Percentiles rank a stretch among this genome's conserved stretches.
Evolutionary conservation across 2,888 invertebrate genomes (phyloP).

Genomic region (Sinodicranocentrus sp.): DNA sequence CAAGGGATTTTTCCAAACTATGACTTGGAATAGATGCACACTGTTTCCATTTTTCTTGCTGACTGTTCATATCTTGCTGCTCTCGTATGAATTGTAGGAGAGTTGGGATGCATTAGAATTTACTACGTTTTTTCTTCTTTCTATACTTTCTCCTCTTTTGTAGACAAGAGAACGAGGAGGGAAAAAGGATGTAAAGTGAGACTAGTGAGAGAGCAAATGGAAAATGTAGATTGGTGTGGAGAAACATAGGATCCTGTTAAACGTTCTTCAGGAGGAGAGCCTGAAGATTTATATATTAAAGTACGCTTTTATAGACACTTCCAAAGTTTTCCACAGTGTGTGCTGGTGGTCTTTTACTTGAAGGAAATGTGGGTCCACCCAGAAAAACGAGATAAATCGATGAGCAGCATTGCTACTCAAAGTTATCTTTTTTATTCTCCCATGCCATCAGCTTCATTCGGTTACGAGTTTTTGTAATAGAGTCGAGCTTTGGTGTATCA

Average conservation of each 20-base stretch:
- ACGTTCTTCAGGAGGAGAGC: no score
- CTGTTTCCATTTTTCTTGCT: constrained; percentile 10
- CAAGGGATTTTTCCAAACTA: constrained; percentile 9
- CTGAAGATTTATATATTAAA: background rate
- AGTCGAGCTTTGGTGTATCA: no score
- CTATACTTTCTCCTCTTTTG: background rate
- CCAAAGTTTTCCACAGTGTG: background rate
- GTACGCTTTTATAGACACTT: constrained; percentile 21
- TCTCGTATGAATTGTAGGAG: constrained; percentile 13
- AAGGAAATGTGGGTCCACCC: constrained; percentile 63
- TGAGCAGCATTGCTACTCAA: constrained; percentile 70
- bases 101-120: background rate
- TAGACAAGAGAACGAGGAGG: background rate
- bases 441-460: no score
- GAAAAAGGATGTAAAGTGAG: constrained; percentile 13
- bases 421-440: no score
- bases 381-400: constrained; percentile 74
- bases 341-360: constrained; percentile 34
- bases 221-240: constrained; percentile 38
- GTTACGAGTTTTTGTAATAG: no score
- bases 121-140: background rate
- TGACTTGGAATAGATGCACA: background rate
- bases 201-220: constrained; percentile 5
- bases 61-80: constrained; percentile 1
- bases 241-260: constrained; percentile 32